Percentiles rank a stretch among this genome's conserved stretches.
phyloP scores from a whole-genome alignment of 2,113 vertebrate genomes.

The Pan paniscus region DNA sequence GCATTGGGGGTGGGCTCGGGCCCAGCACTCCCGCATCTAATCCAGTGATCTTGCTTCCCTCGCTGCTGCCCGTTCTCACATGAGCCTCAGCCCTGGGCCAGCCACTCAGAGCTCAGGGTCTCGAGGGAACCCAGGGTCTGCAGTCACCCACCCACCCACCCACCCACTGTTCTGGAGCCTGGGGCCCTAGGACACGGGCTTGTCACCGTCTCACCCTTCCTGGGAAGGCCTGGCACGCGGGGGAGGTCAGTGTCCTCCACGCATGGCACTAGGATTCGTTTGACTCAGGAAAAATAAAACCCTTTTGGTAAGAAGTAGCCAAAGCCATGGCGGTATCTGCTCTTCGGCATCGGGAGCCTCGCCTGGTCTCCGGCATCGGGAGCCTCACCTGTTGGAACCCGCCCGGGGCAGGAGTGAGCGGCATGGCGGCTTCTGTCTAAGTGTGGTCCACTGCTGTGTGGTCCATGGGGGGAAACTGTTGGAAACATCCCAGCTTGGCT shows the following conservation, averaged over 20 bases:
- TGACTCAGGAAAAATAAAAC: neutral
- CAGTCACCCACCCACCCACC: neutral
- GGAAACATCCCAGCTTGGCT: too few relatives aligned
- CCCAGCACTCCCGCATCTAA: accelerated
- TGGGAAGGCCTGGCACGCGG: accelerated
- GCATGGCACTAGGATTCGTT: too few relatives aligned
- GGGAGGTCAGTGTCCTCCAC: too few relatives aligned
- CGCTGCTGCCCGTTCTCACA: accelerated
- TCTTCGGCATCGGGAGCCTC: neutral
- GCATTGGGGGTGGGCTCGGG: accelerated
- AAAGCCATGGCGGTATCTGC: neutral
- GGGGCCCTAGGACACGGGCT: accelerated
- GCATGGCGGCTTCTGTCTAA: accelerated
- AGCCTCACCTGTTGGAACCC: neutral
- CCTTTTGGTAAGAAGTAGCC: neutral
- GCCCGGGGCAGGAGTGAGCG: accelerated
- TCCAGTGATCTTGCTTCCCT: neutral
- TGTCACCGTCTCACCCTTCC: accelerated
- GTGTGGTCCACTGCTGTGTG: accelerated
- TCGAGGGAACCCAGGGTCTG: too few relatives aligned
- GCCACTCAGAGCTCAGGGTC: neutral
- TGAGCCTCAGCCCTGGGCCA: neutral
- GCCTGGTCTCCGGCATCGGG: too few relatives aligned
- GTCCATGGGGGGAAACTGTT: neutral
- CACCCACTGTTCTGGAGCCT: accelerated